Base-by-base conservation (phyloP, 2,113 vertebrate genomes). In the Atlantisia rogersi region DNA sequence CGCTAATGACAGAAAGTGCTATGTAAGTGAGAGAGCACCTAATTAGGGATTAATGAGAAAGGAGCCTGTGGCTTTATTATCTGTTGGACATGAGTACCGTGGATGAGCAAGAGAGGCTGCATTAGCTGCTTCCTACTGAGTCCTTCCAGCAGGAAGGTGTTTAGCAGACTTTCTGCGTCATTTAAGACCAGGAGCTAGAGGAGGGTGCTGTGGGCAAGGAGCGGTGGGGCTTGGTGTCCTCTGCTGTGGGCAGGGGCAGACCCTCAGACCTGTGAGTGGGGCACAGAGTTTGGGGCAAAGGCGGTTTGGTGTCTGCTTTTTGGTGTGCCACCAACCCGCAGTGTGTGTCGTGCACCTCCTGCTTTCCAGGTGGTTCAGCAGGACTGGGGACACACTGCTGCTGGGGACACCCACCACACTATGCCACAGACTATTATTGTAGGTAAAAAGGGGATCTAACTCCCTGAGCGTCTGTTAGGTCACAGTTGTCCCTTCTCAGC, bases 11-110 rank as follows among this genome's bases (percentile, higher is more conserved):
- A 39, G 77, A 89, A 87, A 93, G 90, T 42, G 65, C 65, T 79
- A 12, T 82, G 44, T 62, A 59, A 94, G 64, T 86, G 83, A 93
- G 77, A 84, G 77, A 68, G 65, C 15, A 26, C 48, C 82, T 90
- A 93, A 96, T 95, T 94, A 95, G 85, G 53, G 19, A 91, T 71
- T 96, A 93, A 95, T 85, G 90, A 87, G 90, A 91, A 91, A 78
- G 78, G 39, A 94, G 39, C 81, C 94, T 95, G 90, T 82, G 85
- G 92, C 84, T 96, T 95, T 96, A 85, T 94, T 93, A 82, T 39
- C 82, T 3, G 0, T 87, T 85, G 90, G 95, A 91, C 82, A 42
- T 22, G 52, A 94, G 74, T 78, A 64, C 52, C 0, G 0, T 64
- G 58, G 69, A 97, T 79, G 94, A 93, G 48, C 28, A 56, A 71